A percentile compares a stretch with the other conserved stretches of the same genome.
These are phyloP conservation scores for Corythoichthys intestinalis DNA, from an alignment of 2,113 vertebrate species.

Conservation along the genomic window DNA sequence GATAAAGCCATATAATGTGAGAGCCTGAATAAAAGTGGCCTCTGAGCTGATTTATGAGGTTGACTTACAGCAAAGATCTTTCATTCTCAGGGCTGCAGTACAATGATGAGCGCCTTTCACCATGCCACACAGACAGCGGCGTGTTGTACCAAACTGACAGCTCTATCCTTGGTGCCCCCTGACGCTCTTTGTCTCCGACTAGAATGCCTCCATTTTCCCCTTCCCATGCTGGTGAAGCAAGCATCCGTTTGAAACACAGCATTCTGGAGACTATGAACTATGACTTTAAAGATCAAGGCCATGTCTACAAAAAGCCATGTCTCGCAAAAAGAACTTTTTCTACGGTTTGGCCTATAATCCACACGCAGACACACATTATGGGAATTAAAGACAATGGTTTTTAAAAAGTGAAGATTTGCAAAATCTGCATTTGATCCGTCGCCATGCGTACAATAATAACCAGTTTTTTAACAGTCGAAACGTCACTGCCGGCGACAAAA, in stretches of 20 bases:
- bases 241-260: slow-evolving; percentile 12
- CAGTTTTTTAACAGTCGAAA: too few species aligned
- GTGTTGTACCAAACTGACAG: slow-evolving; percentile 18
- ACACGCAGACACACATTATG: too few species aligned
- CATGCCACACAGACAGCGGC: slow-evolving; percentile 15
- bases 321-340: too few species aligned
- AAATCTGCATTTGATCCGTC: too few species aligned
- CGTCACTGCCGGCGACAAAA: too few species aligned
- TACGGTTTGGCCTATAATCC: too few species aligned
- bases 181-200: slow-evolving; percentile 24
- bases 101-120: slow-evolving; percentile 18
- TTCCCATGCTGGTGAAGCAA: slow-evolving; percentile 14
- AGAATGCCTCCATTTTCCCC: slow-evolving; percentile 29
- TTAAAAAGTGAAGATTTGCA: too few species aligned
- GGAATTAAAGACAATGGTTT: too few species aligned
- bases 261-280: slow-evolving; percentile 7
- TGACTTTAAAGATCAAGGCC: not conserved
- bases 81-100: slow-evolving; percentile 44
- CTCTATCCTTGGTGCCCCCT: slow-evolving; percentile 17
- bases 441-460: too few species aligned
- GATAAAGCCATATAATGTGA: slow-evolving; percentile 51
- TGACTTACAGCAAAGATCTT: slow-evolving; percentile 31
- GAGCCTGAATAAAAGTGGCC: slow-evolving; percentile 42
- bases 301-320: too few species aligned
- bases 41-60: slow-evolving; percentile 50